A percentile compares a stretch with the other conserved stretches of the same genome.
Evolutionary conservation across 2,113 vertebrate genomes (phyloP).

Genomic region (Mustelus asterias): DNA sequence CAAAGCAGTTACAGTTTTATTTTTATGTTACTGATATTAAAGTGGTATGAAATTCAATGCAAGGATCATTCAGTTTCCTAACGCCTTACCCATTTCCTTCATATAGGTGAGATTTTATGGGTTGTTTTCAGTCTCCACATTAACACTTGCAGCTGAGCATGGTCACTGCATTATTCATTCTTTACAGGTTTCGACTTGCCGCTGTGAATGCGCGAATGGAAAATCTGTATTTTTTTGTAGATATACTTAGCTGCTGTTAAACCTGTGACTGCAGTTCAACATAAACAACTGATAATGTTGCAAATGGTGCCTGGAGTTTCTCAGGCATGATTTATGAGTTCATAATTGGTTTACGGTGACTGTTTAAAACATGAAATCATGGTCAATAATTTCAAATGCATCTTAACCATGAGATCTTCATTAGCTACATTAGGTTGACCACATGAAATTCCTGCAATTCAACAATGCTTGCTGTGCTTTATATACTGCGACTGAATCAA

Average conservation of each 20-base stretch:
- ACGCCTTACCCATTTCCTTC: background rate
- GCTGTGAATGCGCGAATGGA: background rate
- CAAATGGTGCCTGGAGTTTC: constrained; percentile 19
- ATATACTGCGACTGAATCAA: background rate
- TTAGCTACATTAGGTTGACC: background rate
- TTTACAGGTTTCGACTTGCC: background rate
- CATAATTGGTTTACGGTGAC: constrained; percentile 23
- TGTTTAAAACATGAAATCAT: constrained; percentile 21
- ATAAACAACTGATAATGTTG: constrained; percentile 28
- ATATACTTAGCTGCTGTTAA: background rate
- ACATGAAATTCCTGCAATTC: background rate
- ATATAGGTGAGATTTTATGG: background rate
- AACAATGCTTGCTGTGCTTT: background rate
- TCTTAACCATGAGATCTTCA: background rate
- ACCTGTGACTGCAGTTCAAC: background rate
- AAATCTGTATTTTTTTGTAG: background rate
- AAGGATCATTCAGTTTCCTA: background rate
- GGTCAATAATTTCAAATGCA: background rate
- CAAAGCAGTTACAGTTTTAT: constrained; percentile 14
- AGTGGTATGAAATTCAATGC: constrained; percentile 4
- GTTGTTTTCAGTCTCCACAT: background rate
- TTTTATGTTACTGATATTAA: background rate
- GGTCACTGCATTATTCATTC: background rate
- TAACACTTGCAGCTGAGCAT: background rate
- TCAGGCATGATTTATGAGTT: background rate